Conservation (phyloP, 2,888 invertebrate genomes). For the Vandiemenella viatica region DNA sequence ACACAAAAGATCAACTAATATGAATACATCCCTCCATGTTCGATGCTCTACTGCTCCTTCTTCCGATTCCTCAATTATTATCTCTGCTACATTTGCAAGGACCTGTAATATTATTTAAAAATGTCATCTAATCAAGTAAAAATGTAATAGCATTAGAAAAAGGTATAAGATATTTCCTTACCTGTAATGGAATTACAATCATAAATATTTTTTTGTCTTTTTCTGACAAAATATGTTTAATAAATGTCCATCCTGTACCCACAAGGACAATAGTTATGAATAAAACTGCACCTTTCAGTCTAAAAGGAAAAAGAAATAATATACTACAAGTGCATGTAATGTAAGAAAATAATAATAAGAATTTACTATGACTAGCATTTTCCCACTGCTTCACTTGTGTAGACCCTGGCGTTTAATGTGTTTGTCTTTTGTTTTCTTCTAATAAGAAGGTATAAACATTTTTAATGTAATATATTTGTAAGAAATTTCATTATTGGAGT, state of each 20-base stretch:
- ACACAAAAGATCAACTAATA: conserved; percentile 85
- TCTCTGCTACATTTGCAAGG: conserved; percentile 89
- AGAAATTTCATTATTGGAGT: too few species aligned
- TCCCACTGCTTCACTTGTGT: too few species aligned
- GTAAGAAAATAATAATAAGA: too few species aligned
- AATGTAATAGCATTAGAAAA: background rate
- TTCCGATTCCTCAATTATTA: conserved; percentile 87
- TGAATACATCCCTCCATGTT: conserved; percentile 83
- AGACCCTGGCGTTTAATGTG: background rate
- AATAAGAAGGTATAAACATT: too few species aligned
- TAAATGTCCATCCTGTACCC: conserved; percentile 98
- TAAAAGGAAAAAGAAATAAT: conserved; percentile 28
- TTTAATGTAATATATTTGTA: background rate
- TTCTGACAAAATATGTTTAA: conserved; percentile 91
- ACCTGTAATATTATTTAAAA: conserved; percentile 41
- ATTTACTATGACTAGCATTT: too few species aligned
- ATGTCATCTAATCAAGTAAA: background rate
- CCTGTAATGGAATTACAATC: conserved; percentile 93
- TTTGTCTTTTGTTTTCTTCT: background rate
- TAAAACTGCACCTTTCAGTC: conserved; percentile 77
- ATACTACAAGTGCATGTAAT: too few species aligned
- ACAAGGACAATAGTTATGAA: conserved; percentile 93
- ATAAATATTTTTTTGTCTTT: conserved; percentile 94
- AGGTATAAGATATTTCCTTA: conserved; percentile 25
- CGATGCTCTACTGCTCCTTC: conserved; percentile 73